A percentile compares a stretch with the other conserved stretches of the same genome.
phyloP scores from a whole-genome alignment of 2,888 invertebrate genomes.

The Minunthozetes semirufus region DNA sequence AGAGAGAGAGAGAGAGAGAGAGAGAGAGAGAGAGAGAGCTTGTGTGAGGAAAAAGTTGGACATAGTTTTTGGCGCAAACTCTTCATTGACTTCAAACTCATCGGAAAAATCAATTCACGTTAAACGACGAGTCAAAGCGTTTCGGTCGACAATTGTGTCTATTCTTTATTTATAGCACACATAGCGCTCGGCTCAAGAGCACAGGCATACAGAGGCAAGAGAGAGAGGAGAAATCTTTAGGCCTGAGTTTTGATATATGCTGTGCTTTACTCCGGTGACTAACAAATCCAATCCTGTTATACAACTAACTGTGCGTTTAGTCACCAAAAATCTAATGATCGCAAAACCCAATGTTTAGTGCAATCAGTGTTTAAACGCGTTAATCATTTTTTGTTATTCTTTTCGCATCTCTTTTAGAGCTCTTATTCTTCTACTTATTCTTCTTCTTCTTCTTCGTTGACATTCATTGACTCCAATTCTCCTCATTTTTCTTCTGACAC shows the following conservation, averaged over 20 bases:
- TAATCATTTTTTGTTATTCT: not conserved
- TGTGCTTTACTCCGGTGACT: not conserved
- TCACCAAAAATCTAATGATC: not conserved
- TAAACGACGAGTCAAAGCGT: not conserved
- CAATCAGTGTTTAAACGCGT: not conserved
- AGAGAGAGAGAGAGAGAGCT: slow-evolving; percentile 2
- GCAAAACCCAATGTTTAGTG: not conserved
- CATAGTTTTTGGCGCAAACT: not conserved
- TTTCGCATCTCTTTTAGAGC: no score
- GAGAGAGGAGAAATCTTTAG: not conserved
- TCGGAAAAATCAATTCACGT: not conserved
- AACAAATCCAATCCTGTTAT: not conserved
- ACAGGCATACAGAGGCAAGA: not conserved
- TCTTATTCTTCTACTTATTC: no score
- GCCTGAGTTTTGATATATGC: not conserved
- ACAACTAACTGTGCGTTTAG: not conserved
- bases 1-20: not conserved
- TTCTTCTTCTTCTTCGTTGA: no score
- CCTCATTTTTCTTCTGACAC: no score
- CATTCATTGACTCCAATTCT: no score
- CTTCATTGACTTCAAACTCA: not conserved
- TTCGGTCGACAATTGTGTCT: not conserved
- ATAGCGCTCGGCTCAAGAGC: not conserved
- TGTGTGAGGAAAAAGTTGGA: not conserved
- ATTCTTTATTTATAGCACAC: not conserved